phyloP scores from a whole-genome alignment of 2,797 vertebrate genomes.

The Thalassophryne amazonica region DNA sequence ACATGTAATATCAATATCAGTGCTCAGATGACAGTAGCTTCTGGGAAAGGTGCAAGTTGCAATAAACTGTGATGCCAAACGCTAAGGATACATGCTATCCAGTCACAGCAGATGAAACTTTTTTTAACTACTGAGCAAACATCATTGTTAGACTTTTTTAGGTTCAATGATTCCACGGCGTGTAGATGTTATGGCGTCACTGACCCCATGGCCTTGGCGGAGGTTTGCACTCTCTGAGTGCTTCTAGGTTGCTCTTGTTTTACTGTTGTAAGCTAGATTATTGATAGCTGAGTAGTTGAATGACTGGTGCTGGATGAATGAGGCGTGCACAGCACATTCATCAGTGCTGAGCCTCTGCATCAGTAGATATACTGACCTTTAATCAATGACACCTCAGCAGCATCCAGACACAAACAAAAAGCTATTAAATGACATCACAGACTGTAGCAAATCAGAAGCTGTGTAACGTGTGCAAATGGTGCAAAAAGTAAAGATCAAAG shows the following conservation, averaged over 20 bases:
- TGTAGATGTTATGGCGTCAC: no score
- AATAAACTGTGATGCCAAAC: no score
- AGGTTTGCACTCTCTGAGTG: no score
- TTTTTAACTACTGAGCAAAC: no score
- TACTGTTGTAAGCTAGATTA: not conserved
- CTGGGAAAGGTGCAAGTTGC: no score
- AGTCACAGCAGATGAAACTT: no score
- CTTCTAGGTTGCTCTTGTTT: not conserved
- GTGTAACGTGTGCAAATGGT: not conserved
- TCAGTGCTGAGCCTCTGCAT: conserved; percentile 32
- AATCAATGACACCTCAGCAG: conserved; percentile 19
- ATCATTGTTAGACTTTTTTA: no score
- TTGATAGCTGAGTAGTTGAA: not conserved
- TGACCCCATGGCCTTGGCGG: no score
- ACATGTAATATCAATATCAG: no score
- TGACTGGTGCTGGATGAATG: conserved; percentile 9
- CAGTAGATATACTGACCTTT: conserved; percentile 27
- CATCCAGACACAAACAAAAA: conserved; percentile 8
- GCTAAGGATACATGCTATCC: no score
- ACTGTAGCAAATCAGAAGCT: not conserved
- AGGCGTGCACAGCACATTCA: conserved; percentile 35
- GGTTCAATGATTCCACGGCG: no score
- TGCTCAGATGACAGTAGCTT: no score
- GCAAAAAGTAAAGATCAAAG: not conserved
- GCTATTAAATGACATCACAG: conserved; percentile 1